A percentile compares a stretch with the other conserved stretches of the same genome.
Evolutionary conservation across 2,113 vertebrate species (phyloP).

Genomic region (Patagioenas fasciata): DNA sequence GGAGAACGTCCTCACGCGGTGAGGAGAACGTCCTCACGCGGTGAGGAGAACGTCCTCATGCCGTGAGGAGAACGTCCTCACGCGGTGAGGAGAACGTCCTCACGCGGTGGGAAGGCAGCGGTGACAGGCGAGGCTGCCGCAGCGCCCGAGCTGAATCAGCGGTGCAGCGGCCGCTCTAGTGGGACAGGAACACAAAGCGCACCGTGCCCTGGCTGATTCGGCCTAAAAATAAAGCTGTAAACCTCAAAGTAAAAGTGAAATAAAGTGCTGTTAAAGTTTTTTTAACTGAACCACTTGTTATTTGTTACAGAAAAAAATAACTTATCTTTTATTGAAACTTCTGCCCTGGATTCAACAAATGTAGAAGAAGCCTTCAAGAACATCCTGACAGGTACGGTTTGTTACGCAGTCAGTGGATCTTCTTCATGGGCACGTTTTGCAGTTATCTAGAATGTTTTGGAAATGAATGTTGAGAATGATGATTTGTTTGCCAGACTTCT

Average conservation of each 20-base stretch:
- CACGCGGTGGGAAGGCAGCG: not conserved
- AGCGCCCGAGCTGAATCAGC: not conserved
- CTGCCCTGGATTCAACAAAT: conserved; percentile 96
- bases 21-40: not conserved
- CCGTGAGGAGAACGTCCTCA: not conserved
- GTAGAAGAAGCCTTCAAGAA: conserved; percentile 98
- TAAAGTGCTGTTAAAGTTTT: not conserved
- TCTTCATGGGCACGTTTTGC: not conserved
- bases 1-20: not conserved
- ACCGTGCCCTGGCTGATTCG: not conserved
- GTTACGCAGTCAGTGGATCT: not conserved
- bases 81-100: not conserved
- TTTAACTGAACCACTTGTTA: conserved; percentile 14
- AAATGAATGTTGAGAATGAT: not conserved
- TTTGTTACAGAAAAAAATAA: conserved; percentile 90
- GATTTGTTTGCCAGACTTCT: not conserved
- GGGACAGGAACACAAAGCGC: not conserved
- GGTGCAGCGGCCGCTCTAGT: not conserved
- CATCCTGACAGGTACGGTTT: conserved; percentile 89
- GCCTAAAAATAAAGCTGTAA: not conserved
- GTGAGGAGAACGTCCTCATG: not conserved
- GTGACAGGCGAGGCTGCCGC: not conserved
- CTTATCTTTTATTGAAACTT: conserved; percentile 98
- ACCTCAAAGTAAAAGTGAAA: not conserved
- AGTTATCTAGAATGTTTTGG: not conserved